Percentiles rank a stretch among this genome's conserved stretches.
Conservation (phyloP, 2,113 vertebrate genomes). For the Plectropomus leopardus region DNA sequence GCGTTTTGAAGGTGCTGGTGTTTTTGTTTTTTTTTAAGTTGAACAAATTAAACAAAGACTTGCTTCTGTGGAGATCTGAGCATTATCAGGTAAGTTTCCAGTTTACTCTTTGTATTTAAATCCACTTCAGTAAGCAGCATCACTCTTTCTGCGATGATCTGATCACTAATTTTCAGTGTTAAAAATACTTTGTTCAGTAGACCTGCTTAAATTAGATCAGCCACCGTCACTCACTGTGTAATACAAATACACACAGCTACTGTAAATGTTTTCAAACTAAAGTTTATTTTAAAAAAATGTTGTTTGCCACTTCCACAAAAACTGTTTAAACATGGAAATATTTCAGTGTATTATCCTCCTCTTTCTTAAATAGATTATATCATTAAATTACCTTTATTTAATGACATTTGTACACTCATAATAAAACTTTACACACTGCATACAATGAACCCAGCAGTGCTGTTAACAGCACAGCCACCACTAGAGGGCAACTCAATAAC, state of each 20-base stretch:
- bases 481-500: not conserved
- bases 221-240: not conserved
- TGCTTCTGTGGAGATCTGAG: no score
- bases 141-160: no score
- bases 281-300: constrained; percentile 33
- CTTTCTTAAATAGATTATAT: constrained; percentile 36
- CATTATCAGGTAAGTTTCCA: no score
- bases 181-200: no score
- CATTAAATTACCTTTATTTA: not conserved
- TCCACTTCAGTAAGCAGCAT: no score
- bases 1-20: constrained; percentile 38
- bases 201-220: no score
- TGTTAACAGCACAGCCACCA: not conserved
- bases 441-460: no score
- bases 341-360: not conserved
- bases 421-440: not conserved
- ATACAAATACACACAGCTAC: not conserved
- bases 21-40: no score
- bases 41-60: no score
- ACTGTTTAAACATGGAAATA: constrained; percentile 2
- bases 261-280: constrained; percentile 13
- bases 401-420: not conserved
- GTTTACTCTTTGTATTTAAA: no score
- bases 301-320: not conserved
- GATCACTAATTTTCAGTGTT: no score